Evolutionary conservation across 2,797 vertebrate species (phyloP), one percentile per base, ranked within the genome.

Genomic region (Malacoctenus gilli): DNA sequence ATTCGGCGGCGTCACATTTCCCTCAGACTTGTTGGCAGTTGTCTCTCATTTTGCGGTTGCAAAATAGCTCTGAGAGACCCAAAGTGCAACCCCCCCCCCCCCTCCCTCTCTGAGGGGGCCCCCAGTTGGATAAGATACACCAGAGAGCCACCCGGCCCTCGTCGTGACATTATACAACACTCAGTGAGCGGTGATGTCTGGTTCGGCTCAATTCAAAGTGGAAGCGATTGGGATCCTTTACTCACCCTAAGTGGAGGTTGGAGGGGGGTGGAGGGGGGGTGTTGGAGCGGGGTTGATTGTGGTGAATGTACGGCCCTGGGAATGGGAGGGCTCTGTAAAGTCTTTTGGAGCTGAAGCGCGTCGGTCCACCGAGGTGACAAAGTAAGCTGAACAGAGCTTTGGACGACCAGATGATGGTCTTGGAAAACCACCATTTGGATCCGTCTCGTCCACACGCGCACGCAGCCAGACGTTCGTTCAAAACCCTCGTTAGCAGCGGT

Each of bases 151-250:
- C 83, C 82, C 80, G 79, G 73, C 48, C 85, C 72, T 78, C 83
- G 82, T 85, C 85, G 69, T 81, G 75, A 68, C 76, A 68, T 87
- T 84, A 76, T 62, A 66, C 82, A 83, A 79, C 78, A 72, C 72
- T 84, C 76, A 75, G 52, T 20, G 0, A 63, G 58, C 61, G 4
- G 9, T 28, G 1, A 14, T 4, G 82, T 88, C 89, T 89, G 89
- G 48, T 81, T 83, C 58, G 15, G 30, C 80, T 90, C 89, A 83
- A 56, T 19, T 42, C 74, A 72, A 52, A 87, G 83, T 87, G 80
- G 77, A 85, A 74, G 55, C 84, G 89, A 90, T 78, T 73, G 62
- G 58, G 76, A 64, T 42, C 71, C 34, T 79, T 59, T 74, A 53
- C 51, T 39, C 39, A 53, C 14, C 44, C 54, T 63, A 36, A 56